Percentiles rank a stretch among this genome's conserved stretches.
Evolutionary conservation across 2,888 invertebrate genomes (phyloP).

Genomic region (Maniola hyperantus): DNA sequence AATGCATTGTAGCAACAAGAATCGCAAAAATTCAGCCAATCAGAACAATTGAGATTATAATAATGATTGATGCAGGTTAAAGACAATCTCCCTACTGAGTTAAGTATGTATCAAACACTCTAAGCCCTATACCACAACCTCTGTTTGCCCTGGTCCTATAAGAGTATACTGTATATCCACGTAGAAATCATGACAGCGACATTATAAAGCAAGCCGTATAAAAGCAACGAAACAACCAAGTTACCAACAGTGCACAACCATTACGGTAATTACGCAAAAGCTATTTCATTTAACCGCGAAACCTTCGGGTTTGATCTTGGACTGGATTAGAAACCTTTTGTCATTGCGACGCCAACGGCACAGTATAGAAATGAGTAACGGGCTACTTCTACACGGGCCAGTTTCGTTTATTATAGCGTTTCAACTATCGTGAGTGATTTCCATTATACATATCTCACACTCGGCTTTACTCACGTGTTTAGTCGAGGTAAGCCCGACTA

Average conservation of each 20-base stretch:
- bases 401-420: background rate
- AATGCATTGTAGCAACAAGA: no score
- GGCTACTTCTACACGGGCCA: constrained; percentile 13
- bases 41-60: no score
- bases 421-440: no score
- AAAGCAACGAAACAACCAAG: constrained; percentile 2
- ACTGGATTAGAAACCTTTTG: constrained; percentile 52
- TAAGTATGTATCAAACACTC: no score
- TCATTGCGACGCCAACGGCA: constrained; percentile 38
- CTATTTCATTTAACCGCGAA: constrained; percentile 44
- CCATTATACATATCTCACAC: no score
- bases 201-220: background rate
- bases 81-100: no score
- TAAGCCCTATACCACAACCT: no score
- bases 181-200: background rate
- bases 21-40: no score
- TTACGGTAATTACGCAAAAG: constrained; percentile 42
- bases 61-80: no score
- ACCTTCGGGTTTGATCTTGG: constrained; percentile 58
- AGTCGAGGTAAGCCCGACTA: no score
- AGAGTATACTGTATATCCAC: background rate
- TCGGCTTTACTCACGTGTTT: no score
- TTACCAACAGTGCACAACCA: constrained; percentile 14
- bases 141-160: no score
- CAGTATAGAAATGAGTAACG: constrained; percentile 19